phyloP scores from a whole-genome alignment of 1,140 invertebrate species.

The Drosophila baimaii region DNA sequence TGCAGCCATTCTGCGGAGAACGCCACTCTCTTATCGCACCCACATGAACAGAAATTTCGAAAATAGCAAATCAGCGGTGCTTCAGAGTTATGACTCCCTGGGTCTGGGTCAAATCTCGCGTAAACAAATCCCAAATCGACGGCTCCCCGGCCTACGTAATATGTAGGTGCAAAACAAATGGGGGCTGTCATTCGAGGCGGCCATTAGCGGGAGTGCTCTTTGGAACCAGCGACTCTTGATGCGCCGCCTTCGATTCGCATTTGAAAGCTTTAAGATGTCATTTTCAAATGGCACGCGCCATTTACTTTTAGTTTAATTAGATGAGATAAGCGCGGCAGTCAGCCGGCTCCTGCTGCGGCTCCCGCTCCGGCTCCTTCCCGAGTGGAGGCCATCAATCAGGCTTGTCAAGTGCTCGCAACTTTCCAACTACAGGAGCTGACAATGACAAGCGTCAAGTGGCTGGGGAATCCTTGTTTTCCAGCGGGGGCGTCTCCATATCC shows the following conservation, averaged over 20 bases:
- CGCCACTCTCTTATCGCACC: conserved; percentile 56
- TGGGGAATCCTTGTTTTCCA: conserved; percentile 43
- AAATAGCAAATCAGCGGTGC: conserved; percentile 41
- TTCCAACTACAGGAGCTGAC: conserved; percentile 74
- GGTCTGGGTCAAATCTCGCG: conserved; percentile 55
- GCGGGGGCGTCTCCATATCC: conserved; percentile 22
- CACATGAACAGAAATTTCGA: conserved; percentile 44
- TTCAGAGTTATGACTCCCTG: conserved; percentile 41
- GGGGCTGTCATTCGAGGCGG: conserved; percentile 9
- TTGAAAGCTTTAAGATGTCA: conserved; percentile 44
- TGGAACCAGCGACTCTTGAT: conserved; percentile 8
- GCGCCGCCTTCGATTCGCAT: conserved; percentile 23
- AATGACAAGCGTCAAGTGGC: conserved; percentile 74
- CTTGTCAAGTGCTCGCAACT: conserved; percentile 74
- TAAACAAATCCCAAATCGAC: conserved; percentile 71
- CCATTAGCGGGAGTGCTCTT: conserved; percentile 32
- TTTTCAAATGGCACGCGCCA: conserved; percentile 47
- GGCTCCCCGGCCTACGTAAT: conserved; percentile 30
- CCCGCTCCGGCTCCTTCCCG: conserved; percentile 19
- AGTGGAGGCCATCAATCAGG: conserved; percentile 67
- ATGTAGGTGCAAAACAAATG: conserved; percentile 31
- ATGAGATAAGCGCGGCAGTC: conserved; percentile 49
- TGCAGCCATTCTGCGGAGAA: conserved; percentile 12
- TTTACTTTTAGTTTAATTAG: conserved; percentile 77
- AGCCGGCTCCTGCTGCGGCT: conserved; percentile 4